phyloP scores from a whole-genome alignment of 2,113 vertebrate genomes.

The Garra rufa region DNA sequence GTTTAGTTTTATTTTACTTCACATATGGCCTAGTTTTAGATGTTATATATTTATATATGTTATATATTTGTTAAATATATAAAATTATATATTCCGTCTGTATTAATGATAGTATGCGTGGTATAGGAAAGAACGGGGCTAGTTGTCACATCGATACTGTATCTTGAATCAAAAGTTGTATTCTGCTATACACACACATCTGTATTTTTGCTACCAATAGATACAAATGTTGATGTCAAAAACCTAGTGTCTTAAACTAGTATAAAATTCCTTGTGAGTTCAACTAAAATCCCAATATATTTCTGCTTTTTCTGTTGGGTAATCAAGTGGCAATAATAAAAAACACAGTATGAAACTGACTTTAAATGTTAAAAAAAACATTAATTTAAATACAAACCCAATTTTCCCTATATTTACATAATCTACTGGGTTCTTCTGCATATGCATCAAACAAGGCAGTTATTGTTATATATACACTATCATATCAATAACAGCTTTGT shows the following conservation, averaged over 20 bases:
- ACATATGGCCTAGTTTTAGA: not conserved
- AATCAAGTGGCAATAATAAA: not conserved
- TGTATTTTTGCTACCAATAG: not conserved
- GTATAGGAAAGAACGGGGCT: too few species aligned
- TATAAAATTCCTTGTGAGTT: not conserved
- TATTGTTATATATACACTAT: not conserved
- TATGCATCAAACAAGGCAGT: not conserved
- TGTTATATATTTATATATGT: not conserved
- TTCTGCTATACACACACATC: not conserved
- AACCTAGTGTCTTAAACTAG: not conserved
- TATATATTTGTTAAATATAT: not conserved
- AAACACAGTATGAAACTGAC: not conserved
- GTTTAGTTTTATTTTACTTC: not conserved
- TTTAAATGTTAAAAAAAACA: too few species aligned
- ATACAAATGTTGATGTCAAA: not conserved
- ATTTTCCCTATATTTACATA: not conserved
- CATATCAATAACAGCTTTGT: constrained; percentile 23
- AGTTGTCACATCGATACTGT: too few species aligned
- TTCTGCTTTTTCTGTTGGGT: not conserved
- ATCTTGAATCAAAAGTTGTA: not conserved
- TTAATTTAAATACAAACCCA: not conserved
- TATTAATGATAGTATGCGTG: too few species aligned
- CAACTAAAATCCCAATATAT: not conserved
- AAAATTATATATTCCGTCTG: not conserved
- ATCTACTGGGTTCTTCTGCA: not conserved